Conservation (phyloP, 2,113 vertebrate genomes). For the Lampris incognitus region DNA sequence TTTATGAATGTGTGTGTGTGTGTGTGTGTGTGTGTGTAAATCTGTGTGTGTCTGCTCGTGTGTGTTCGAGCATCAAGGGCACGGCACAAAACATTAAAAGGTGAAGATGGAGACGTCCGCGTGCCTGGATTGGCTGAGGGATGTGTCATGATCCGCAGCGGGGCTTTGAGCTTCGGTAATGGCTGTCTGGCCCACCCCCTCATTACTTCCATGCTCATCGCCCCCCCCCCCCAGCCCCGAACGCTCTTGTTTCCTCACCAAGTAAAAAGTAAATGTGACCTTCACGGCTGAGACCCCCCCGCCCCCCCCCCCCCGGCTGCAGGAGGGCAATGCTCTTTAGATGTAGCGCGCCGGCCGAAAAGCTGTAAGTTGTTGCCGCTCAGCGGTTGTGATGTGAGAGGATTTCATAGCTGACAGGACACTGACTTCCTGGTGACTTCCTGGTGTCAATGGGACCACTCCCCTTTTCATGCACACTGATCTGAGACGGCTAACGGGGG, state of each 20-base stretch:
- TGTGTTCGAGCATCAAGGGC: slow-evolving; percentile 84
- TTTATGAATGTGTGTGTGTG: slow-evolving; percentile 15
- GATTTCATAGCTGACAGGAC: slow-evolving; percentile 80
- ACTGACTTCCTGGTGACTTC: slow-evolving; percentile 74
- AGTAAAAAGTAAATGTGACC: slow-evolving; percentile 70
- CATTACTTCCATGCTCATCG: slow-evolving; percentile 87
- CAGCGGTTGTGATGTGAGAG: slow-evolving; percentile 74
- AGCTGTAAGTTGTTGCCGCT: slow-evolving; percentile 66
- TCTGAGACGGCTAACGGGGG: slow-evolving; percentile 52
- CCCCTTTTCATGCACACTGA: slow-evolving; percentile 80
- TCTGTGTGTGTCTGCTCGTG: background rate
- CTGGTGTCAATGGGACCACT: slow-evolving; percentile 76
- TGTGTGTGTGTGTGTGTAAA: slow-evolving; percentile 14
- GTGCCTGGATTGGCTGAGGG: slow-evolving; percentile 90
- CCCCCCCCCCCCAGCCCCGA: background rate
- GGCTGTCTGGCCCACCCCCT: slow-evolving; percentile 85
- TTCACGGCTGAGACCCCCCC: slow-evolving; percentile 74
- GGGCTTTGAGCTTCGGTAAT: slow-evolving; percentile 91
- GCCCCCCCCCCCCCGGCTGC: slow-evolving; percentile 64
- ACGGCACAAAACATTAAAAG: slow-evolving; percentile 93
- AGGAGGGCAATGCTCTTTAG: slow-evolving; percentile 53
- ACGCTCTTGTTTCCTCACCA: slow-evolving; percentile 66
- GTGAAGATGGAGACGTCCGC: slow-evolving; percentile 93
- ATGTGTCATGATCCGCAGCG: slow-evolving; percentile 90
- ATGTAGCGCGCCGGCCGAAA: slow-evolving; percentile 58